Evolutionary conservation across 2,113 vertebrate species (phyloP), one percentile per base, ranked within the genome.

Genomic region (Nannobrachium achirus): DNA sequence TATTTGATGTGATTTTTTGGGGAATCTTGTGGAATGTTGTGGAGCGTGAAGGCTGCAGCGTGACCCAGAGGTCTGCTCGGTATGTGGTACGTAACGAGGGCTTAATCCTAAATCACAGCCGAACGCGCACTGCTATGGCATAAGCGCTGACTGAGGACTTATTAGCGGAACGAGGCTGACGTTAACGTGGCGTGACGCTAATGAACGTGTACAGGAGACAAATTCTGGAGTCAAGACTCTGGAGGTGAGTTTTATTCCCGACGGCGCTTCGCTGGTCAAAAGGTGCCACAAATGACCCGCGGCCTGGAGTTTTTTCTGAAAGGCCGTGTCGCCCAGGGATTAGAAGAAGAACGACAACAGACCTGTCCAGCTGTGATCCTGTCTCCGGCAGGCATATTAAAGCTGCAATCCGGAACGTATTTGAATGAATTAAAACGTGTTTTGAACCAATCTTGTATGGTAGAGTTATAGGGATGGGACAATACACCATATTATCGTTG

Each of bases 11-110:
- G 25, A 33, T 33, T 33, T 33, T 33, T 33, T 33, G 3, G 25
- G 25, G 25, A 5, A n/a, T n/a, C n/a, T n/a, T n/a, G 42, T 81
- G 80, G 62, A 63, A 68, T 57, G 61, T 70, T 71, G 38, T 18
- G 57, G 57, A 18, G 46, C 68, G 44, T 44, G 52, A 33, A 33
- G 6, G 25, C 25, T 33, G 25, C 25, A 33, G 11, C 44, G 19
- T 14, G 46, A 15, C 39, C 1, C 39, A 16, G 48, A 46, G 16
- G 64, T 64, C 60, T 70, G 42, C 3, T 41, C 14, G 38, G 15
- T 33, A 7, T 49, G 51, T 13, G 16, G 55, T 4, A 38, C 2
- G 5, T 33, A 15, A 41, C 11, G 13, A 46, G 16, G 59, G 48
- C 60, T n/a, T 33, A 15, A 62, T 42, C 19, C 48, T 51, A 40